A percentile compares a stretch with the other conserved stretches of the same genome.
phyloP scores from a whole-genome alignment of 2,888 invertebrate genomes.

The Pachliopta kotzebuea region DNA sequence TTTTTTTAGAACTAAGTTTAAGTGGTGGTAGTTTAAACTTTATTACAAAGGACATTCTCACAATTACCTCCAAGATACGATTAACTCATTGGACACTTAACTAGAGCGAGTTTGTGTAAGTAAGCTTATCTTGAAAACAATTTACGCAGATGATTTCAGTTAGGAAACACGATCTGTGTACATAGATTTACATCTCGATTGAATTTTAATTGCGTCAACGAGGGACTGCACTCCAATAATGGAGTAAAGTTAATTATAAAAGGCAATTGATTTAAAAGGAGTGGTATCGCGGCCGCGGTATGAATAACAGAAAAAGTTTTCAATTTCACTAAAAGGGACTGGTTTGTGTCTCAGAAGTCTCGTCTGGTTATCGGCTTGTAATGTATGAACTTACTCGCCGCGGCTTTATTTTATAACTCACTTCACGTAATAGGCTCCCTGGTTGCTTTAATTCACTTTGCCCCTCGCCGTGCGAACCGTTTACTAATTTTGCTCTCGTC shows the following conservation, averaged over 20 bases:
- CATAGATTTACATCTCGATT: slow-evolving; percentile 72
- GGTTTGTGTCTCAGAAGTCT: slow-evolving; percentile 81
- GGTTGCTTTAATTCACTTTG: slow-evolving; percentile 71
- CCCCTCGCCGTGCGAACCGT: slow-evolving; percentile 49
- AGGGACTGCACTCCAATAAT: slow-evolving; percentile 73
- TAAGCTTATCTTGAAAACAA: slow-evolving; percentile 51
- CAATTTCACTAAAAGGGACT: slow-evolving; percentile 82
- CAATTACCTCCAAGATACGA: slow-evolving; percentile 13
- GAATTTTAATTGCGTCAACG: slow-evolving; percentile 74
- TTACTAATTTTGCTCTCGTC: slow-evolving; percentile 55
- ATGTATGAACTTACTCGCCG: slow-evolving; percentile 78
- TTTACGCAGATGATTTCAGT: slow-evolving; percentile 56
- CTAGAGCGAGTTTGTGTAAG: slow-evolving; percentile 14
- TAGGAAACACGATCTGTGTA: slow-evolving; percentile 62
- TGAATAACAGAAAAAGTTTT: slow-evolving; percentile 81
- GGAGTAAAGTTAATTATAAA: slow-evolving; percentile 78
- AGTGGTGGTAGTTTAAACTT: not conserved
- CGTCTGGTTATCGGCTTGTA: slow-evolving; percentile 81
- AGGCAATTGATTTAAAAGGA: slow-evolving; percentile 80
- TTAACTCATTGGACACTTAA: slow-evolving; percentile 21
- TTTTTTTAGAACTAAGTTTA: slow-evolving; percentile 19
- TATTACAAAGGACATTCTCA: slow-evolving; percentile 1
- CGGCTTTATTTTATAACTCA: slow-evolving; percentile 79
- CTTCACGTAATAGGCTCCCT: slow-evolving; percentile 73
- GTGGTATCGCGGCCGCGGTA: slow-evolving; percentile 72